Base-by-base conservation (phyloP, 2,888 invertebrate species). In the Onchidella celtica region DNA sequence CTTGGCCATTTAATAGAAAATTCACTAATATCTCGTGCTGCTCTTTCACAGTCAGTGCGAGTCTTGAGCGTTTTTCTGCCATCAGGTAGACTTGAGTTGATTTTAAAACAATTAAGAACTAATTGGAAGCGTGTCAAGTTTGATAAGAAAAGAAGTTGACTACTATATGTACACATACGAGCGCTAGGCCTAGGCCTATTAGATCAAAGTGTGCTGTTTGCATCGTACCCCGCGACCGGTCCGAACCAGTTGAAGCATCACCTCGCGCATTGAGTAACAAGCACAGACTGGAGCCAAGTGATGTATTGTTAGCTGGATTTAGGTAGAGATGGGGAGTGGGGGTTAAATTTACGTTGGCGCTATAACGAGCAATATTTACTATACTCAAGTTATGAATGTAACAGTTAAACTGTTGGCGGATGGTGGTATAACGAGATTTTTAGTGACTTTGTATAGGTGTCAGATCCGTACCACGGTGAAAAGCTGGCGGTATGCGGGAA, bases 1-100 rank as follows among this genome's bases (percentile, higher is more conserved):
- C 38, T 38, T 24, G 69, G 34, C 69, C 69, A 6, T 40, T 69
- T 69, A 29, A 24, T 69, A n/a, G 34, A 69, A 69, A 69, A 69
- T 24, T 21, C 61, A 61, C 61, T 61, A 14, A 61, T 61, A n/a
- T n/a, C 61, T 61, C 61, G 27, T 32, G 47, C 47, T 47, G 6
- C 47, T 47, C 47, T 47, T 47, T 47, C 47, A 47, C 47, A 47
- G 47, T 47, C 47, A 47, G 47, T 17, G 47, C 47, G 47, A 47
- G 47, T 47, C 47, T 47, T 47, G 47, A 47, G 47, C 17, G 47
- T 47, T 47, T 47, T 47, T 47, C 47, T 47, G 47, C 47, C 47
- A 47, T 47, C 47, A 47, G 47, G 47, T 47, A 47, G 47, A 47
- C 47, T 47, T 47, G 47, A 47, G 47, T 47, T 47, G 47, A 47